These are phyloP conservation scores for Torymus aiolomorphi DNA, from an alignment of 2,888 invertebrate genomes.

Conservation along the genomic window DNA sequence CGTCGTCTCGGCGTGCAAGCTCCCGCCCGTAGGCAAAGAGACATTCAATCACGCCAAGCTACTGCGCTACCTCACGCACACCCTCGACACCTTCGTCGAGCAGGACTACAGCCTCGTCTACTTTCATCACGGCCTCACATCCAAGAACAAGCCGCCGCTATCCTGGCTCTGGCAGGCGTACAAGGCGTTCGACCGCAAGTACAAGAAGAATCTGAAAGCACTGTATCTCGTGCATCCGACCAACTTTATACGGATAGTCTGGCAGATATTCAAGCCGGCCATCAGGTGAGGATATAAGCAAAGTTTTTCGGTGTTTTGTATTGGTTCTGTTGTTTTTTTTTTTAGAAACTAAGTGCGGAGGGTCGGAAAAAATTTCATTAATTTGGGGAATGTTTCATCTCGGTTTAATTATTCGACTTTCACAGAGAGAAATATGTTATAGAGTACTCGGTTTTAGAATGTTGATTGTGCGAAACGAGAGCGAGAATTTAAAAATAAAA, in stretches of 20 bases:
- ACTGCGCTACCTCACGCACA: constrained; percentile 91
- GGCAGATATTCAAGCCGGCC: constrained; percentile 96
- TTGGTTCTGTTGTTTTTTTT: constrained; percentile 2
- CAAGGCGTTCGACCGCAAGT: constrained; percentile 97
- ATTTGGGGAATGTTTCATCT: too few species aligned
- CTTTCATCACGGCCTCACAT: constrained; percentile 96
- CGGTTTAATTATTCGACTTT: too few species aligned
- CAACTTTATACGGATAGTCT: constrained; percentile 95
- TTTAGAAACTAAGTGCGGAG: too few species aligned
- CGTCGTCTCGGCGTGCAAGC: constrained; percentile 94
- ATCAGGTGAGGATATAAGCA: constrained; percentile 80
- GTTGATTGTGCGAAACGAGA: too few species aligned
- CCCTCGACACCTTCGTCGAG: constrained; percentile 97
- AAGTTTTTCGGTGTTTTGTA: background rate
- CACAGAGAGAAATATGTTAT: too few species aligned
- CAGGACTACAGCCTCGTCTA: constrained; percentile 99
- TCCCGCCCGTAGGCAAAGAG: constrained; percentile 81
- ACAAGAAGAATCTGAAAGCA: constrained; percentile 99
- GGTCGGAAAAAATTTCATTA: too few species aligned
- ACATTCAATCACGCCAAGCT: constrained; percentile 85
- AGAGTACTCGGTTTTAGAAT: too few species aligned
- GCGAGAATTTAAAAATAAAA: too few species aligned
- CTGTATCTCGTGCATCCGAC: constrained; percentile 99
- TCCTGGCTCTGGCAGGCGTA: constrained; percentile 98
- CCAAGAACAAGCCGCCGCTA: constrained; percentile 96